Percentiles rank a stretch among this genome's conserved stretches.
These are phyloP conservation scores for Ptiloglossa arizonensis DNA, from an alignment of 1,140 invertebrate genomes.

Conservation along the genomic window DNA sequence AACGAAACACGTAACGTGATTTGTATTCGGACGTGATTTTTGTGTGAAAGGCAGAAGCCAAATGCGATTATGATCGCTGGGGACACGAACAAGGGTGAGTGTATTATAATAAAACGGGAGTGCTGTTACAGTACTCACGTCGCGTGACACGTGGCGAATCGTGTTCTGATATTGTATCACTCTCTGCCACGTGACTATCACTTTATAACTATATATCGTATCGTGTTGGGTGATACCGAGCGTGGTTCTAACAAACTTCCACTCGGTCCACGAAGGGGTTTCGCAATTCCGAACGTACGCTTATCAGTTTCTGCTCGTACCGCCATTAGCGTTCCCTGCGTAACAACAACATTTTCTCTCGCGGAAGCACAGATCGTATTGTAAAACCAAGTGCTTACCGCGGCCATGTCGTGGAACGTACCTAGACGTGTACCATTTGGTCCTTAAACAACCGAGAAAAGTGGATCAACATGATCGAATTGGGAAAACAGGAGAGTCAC, in stretches of 20 bases:
- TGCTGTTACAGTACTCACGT: conserved; percentile 67
- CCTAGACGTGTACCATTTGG: conserved; percentile 5
- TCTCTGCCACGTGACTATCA: conserved; percentile 75
- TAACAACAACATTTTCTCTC: no score
- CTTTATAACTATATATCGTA: conserved; percentile 75
- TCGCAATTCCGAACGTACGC: neutral
- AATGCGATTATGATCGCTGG: conserved; percentile 77
- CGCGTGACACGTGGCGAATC: conserved; percentile 75
- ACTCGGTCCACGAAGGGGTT: neutral
- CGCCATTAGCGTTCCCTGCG: no score
- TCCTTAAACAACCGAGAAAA: conserved; percentile 40
- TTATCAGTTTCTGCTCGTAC: neutral
- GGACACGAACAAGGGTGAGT: conserved; percentile 47
- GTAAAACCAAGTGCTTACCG: no score
- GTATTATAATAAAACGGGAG: conserved; percentile 74
- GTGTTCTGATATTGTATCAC: conserved; percentile 74
- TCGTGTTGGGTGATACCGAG: conserved; percentile 40
- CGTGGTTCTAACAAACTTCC: neutral
- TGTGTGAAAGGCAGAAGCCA: conserved; percentile 73
- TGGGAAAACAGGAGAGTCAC: conserved; percentile 52
- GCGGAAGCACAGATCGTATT: no score
- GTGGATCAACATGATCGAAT: conserved; percentile 59
- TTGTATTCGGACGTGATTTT: conserved; percentile 67
- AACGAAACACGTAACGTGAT: conserved; percentile 14
- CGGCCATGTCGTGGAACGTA: no score